Evolutionary conservation across 2,888 invertebrate species (phyloP).

Genomic region (Drosophila yooni): DNA sequence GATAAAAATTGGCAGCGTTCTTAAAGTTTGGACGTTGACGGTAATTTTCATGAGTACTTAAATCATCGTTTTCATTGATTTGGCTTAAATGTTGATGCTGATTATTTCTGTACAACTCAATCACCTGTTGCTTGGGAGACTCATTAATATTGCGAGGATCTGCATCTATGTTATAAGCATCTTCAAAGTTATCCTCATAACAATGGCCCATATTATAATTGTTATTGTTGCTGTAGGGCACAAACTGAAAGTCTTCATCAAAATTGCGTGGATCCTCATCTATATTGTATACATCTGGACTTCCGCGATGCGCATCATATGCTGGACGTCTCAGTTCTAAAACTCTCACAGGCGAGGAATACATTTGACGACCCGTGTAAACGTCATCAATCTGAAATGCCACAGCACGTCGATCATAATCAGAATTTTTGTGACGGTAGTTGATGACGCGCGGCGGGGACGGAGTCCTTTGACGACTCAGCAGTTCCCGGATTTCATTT

Average conservation of each 20-base stretch:
- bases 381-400: no score
- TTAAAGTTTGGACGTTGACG: background rate
- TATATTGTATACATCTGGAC: background rate
- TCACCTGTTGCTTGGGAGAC: background rate
- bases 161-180: background rate
- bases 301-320: background rate
- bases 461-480: background rate
- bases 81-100: no score
- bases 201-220: background rate
- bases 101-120: background rate
- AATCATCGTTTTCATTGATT: no score
- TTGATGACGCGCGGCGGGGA: background rate
- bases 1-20: background rate
- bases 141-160: background rate
- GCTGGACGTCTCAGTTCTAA: background rate
- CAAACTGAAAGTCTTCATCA: background rate
- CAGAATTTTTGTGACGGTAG: no score
- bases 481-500: background rate
- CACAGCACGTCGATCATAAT: background rate
- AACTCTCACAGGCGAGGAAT: slow-evolving; percentile 2
- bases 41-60: background rate
- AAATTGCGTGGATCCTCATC: background rate
- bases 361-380: background rate
- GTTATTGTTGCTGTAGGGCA: background rate
- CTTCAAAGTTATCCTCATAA: background rate